Base-by-base conservation (phyloP, 1,140 invertebrate genomes). In the Bombus sibiricus region DNA sequence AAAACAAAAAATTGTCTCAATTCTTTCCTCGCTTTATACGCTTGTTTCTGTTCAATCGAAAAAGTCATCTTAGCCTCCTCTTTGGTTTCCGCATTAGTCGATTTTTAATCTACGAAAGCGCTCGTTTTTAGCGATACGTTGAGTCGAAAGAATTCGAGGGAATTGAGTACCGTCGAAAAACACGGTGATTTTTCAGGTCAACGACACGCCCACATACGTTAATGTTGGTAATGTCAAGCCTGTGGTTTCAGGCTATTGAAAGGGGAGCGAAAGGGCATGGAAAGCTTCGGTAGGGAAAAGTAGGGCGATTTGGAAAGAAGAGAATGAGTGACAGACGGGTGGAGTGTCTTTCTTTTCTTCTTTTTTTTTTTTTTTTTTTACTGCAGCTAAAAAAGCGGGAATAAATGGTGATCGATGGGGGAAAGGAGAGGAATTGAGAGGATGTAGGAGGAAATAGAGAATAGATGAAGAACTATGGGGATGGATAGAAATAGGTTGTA, bases 141-240 rank as follows among this genome's bases (percentile, higher is more conserved):
- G 59, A 1, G 28, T 13, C 10, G 28, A n/a, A 62, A 53, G 47
- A n/a, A 62, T n/a, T 13, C 59, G 9, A 18, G 41, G 41, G 41
- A 41, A 41, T 28, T 9, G 6, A 2, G 47, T 8, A 12, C 0
- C 28, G 28, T 12, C 28, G 43, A 73, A 73, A 32, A n/a, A 32
- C 18, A 22, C n/a, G 15, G n/a, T n/a, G 72, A n/a, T n/a, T 43
- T 73, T 73, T 73, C 41, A 15, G 41, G 41, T 32, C 72, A 32
- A 15, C 72, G 41, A 32, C 41, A 32, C 72, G 72, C 72, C 72
- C 72, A 41, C 72, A 73, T 73, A 32, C 72, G 72, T 13, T 73
- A 73, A 73, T 32, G n/a, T 32, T 9, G 72, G 25, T 41, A 28
- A n/a, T 62, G 59, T 62, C 59, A n/a, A n/a, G 28, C 28, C 28